A percentile compares a stretch with the other conserved stretches of the same genome.
Conservation (phyloP, 1,140 invertebrate genomes). For the Bombus superbus region DNA sequence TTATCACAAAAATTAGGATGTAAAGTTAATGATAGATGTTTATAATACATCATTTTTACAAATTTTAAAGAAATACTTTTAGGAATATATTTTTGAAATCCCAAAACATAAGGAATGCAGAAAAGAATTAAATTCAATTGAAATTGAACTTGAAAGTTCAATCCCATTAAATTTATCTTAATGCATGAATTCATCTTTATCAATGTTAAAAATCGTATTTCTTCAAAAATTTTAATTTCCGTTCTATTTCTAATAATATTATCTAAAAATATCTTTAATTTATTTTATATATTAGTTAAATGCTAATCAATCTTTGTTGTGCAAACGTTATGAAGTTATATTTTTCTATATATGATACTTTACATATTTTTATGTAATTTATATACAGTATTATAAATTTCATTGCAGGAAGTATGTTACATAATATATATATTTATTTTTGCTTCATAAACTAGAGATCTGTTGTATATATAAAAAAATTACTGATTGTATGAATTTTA, state of each 20-base stretch:
- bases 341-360: not conserved
- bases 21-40: no score
- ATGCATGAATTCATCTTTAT: not conserved
- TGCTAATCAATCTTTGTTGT: not conserved
- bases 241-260: not conserved
- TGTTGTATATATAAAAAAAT: no score
- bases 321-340: not conserved
- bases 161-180: not conserved
- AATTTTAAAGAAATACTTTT: no score
- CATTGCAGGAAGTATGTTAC: no score
- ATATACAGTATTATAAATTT: no score
- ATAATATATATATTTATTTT: no score
- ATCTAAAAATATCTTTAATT: not conserved
- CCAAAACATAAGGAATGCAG: not conserved
- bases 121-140: not conserved
- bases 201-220: not conserved
- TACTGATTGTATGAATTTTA: no score
- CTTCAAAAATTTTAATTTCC: not conserved
- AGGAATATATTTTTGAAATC: not conserved
- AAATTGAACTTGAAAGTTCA: not conserved
- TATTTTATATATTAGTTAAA: constrained; percentile 19
- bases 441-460: no score
- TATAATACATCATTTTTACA: no score
- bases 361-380: no score
- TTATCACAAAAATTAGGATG: no score